Base-by-base conservation (phyloP, 2,888 invertebrate genomes). In the Bedellia somnulentella region DNA sequence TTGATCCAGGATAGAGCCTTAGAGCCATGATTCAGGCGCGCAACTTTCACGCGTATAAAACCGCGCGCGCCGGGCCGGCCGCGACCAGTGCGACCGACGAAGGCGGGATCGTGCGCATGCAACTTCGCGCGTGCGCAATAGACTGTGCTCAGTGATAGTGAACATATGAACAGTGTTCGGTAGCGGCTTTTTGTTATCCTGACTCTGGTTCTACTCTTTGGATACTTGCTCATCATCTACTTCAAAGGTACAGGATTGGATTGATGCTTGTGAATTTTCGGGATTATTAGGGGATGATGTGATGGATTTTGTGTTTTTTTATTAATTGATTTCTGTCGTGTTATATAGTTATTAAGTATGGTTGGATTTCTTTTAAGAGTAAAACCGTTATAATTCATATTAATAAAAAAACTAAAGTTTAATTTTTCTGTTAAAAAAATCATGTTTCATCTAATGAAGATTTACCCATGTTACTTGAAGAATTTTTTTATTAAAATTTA, bases 41-140 rank as follows among this genome's bases (percentile, higher is more conserved):
- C 37, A 61, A 75, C 73, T 73, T 75, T 75, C 73, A 61, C 73
- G 70, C 59, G 66, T 73, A 75, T 75, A 75, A 56, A 73, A 70
- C 64, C 43, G 35, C 34, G 41, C 45, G 43, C 49, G 36, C 44
- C 47, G 49, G 52, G 52, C 56, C 62, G 54, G 64, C 45, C 62
- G 63, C 68, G 64, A 52, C 66, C 73, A 75, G 73, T 75, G 55
- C 54, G 52, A 52, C 45, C 45, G 31, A 44, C 52, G 47, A 43
- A 42, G 46, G 44, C 52, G 52, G n/a, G n/a, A n/a, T n/a, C 50
- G 48, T 45, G 44, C 38, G 45, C 27, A 36, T 23, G 13, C 10
- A 42, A 40, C 40, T 37, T 27, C 27, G 15, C 30, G 36, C 39
- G 39, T 24, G 33, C 52, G 58, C n/a, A n/a, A n/a, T n/a, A n/a